Base-by-base conservation (phyloP, 1,140 invertebrate species). In the Onthophagus taurus region DNA sequence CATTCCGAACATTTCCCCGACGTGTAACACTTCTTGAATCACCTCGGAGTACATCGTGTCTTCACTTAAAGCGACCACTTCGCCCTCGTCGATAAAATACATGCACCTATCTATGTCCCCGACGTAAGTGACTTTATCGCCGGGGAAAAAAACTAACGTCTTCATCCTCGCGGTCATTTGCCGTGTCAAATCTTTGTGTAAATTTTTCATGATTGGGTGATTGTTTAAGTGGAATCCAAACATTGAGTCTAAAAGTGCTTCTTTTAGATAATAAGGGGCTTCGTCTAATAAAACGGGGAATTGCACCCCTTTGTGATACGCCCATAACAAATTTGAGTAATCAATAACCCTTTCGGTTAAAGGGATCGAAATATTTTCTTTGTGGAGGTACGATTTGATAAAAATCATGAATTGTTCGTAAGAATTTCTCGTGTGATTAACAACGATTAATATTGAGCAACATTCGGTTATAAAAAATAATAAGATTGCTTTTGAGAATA, bases 221-320 rank as follows among this genome's bases (percentile, higher is more conserved):
- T 46, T 49, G 13, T 33, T 12, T 12, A 52, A 36, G 21, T 49
- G 47, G 8, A 18, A 44, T 7, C 50, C 50, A 34, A 52, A 52
- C 44, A 52, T 44, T 5, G 50, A 52, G 35, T 49, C 39, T 8
- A 52, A 36, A 18, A 52, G 38, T 2, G 50, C 50, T 43, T 52
- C 50, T 13, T 41, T 33, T 9, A 52, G 34, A 33, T 52, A 52
- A 29, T 52, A 49, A 8, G 50, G 50, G 9, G 50, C 47, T 11
- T 43, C 26, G 11, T 49, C 42, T 26, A 52, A 31, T 16, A 52
- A 30, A 18, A 14, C 16, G 1, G 50, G 50, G 30, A 45, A 49
- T 34, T 52, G 46, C 3, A 20, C 23, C 1, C 50, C 46, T 12
- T 45, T 38, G 4, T 44, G 18, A 5, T 20, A 30, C 11, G 26